Percentiles rank a stretch among this genome's conserved stretches.
phyloP scores from a whole-genome alignment of 2,797 vertebrate species.

The Acanthiza pusilla region DNA sequence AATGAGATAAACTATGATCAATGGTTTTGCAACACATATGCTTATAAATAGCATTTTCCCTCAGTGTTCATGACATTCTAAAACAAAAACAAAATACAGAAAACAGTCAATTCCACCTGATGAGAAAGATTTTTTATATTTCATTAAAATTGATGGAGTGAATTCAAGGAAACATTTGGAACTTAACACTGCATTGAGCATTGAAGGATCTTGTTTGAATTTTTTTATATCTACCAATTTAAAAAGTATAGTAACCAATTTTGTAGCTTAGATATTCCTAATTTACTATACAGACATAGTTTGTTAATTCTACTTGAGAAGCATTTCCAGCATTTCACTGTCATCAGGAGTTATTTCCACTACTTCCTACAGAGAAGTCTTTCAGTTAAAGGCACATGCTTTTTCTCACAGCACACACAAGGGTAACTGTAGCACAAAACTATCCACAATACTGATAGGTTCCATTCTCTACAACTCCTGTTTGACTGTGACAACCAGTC shows the following conservation, averaged over 20 bases:
- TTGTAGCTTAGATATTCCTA: not conserved
- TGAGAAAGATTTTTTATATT: not conserved
- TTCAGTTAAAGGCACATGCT: not conserved
- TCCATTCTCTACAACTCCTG: not conserved
- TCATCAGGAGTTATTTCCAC: not conserved
- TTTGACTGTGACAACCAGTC: not conserved
- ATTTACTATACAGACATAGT: not conserved
- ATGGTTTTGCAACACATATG: not conserved
- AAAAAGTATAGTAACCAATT: not conserved
- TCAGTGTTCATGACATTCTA: not conserved
- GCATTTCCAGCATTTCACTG: not conserved
- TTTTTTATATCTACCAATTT: not conserved
- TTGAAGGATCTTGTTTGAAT: not conserved
- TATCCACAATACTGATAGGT: accelerated
- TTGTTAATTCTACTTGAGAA: not conserved
- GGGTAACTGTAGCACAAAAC: not conserved
- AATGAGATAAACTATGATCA: not conserved
- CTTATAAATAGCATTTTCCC: not conserved
- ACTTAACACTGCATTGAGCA: not conserved
- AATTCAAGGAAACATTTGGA: not conserved
- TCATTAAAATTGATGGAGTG: not conserved
- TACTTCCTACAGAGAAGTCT: not conserved
- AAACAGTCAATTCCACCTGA: not conserved
- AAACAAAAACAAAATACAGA: not conserved
- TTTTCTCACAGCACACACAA: not conserved